These are phyloP conservation scores for Eulithis testata DNA, from an alignment of 2,888 invertebrate species.

Conservation along the genomic window DNA sequence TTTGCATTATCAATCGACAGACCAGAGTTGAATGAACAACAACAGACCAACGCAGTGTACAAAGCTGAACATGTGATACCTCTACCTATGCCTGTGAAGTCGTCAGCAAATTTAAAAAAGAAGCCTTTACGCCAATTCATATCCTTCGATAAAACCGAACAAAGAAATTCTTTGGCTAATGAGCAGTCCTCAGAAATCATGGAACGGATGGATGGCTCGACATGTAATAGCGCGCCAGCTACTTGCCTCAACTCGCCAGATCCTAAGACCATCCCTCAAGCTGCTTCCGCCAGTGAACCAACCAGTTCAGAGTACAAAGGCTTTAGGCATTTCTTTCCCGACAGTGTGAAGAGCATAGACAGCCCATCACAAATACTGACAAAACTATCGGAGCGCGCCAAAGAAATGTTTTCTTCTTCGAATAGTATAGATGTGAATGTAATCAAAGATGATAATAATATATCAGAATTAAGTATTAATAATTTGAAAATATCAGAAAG, in stretches of 20 bases:
- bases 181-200: constrained; percentile 44
- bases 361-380: constrained; percentile 78
- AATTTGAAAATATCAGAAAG: constrained; percentile 79
- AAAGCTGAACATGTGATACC: constrained; percentile 89
- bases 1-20: constrained; percentile 97
- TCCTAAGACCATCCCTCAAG: constrained; percentile 61
- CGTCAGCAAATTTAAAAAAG: constrained; percentile 68
- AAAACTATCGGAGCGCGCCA: constrained; percentile 78
- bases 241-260: constrained; percentile 86
- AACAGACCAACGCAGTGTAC: constrained; percentile 73
- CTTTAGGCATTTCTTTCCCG: constrained; percentile 77
- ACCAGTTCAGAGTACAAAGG: constrained; percentile 75
- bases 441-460: constrained; percentile 70
- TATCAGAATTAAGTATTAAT: constrained; percentile 74
- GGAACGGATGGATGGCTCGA: constrained; percentile 52
- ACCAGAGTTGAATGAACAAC: constrained; percentile 89
- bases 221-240: constrained; percentile 85
- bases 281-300: constrained; percentile 73
- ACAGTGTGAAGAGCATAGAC: constrained; percentile 74
- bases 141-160: constrained; percentile 78
- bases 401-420: constrained; percentile 80
- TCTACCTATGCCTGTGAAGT: constrained; percentile 85
- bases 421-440: constrained; percentile 73
- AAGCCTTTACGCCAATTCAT: constrained; percentile 79
- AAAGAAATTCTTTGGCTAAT: constrained; percentile 50